phyloP scores from a whole-genome alignment of 2,113 vertebrate species.

The Silurus meridionalis region DNA sequence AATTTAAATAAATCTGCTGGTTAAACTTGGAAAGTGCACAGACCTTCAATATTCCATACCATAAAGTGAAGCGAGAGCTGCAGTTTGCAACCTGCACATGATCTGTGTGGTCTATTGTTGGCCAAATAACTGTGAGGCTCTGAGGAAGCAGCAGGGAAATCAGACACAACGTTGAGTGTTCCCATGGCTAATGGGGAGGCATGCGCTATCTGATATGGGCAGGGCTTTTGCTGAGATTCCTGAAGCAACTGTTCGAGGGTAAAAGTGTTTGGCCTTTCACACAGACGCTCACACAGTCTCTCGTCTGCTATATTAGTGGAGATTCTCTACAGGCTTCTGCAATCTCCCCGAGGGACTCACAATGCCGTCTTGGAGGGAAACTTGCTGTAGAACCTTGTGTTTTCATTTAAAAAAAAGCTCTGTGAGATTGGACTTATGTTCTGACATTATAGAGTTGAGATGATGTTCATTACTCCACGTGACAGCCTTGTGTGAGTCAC shows the following conservation, averaged over 20 bases:
- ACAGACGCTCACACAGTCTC: neutral
- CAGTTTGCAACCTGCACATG: neutral
- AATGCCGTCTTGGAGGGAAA: neutral
- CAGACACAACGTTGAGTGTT: conserved; percentile 28
- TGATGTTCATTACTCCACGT: neutral
- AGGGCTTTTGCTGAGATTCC: conserved; percentile 49
- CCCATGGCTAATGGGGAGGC: conserved; percentile 37
- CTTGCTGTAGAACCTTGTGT: neutral
- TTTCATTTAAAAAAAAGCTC: neutral
- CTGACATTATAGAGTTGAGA: too few species aligned
- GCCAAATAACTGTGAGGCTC: neutral
- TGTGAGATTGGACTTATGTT: neutral
- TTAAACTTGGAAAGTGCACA: neutral
- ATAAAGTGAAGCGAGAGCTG: neutral
- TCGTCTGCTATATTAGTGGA: neutral
- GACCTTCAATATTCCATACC: neutral
- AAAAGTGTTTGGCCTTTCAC: conserved; percentile 19
- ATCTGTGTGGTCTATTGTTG: neutral
- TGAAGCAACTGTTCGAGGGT: conserved; percentile 41
- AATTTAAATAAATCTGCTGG: neutral
- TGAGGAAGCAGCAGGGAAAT: conserved; percentile 26
- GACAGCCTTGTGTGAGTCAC: neutral
- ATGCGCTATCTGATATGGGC: conserved; percentile 54
- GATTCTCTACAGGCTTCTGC: neutral
- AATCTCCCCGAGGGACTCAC: neutral